These are phyloP conservation scores for Chiloscyllium punctatum DNA, from an alignment of 2,797 vertebrate species.

Conservation along the genomic window DNA sequence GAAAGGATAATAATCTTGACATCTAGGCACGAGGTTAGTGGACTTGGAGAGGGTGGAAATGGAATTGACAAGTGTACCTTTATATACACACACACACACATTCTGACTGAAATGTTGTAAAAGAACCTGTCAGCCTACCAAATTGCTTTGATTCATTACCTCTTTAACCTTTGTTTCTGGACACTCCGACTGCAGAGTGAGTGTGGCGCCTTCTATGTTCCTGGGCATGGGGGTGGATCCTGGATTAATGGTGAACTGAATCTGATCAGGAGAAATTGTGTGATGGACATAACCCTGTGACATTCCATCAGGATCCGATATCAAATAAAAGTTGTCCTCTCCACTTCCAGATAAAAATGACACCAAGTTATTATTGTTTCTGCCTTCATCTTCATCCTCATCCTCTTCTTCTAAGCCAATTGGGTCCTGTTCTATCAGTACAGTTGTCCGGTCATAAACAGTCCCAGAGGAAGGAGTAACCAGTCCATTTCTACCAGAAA, in stretches of 20 bases:
- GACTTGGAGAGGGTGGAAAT: background rate
- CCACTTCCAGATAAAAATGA: slow-evolving; percentile 80
- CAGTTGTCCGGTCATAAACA: slow-evolving; percentile 91
- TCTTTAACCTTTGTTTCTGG: slow-evolving; percentile 94
- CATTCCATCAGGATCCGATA: slow-evolving; percentile 86
- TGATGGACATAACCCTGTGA: slow-evolving; percentile 97
- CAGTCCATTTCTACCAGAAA: slow-evolving; percentile 73
- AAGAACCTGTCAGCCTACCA: background rate
- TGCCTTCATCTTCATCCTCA: slow-evolving; percentile 59
- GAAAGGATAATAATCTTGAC: background rate
- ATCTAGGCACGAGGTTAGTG: background rate
- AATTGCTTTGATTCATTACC: slow-evolving; percentile 58
- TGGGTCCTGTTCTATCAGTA: slow-evolving; percentile 94
- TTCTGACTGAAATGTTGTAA: background rate
- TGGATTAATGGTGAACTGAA: slow-evolving; percentile 95
- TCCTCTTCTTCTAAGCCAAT: slow-evolving; percentile 86
- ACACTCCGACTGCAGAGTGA: slow-evolving; percentile 94
- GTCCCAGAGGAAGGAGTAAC: slow-evolving; percentile 72
- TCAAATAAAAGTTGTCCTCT: slow-evolving; percentile 79
- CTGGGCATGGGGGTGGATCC: slow-evolving; percentile 97
- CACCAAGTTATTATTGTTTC: slow-evolving; percentile 73
- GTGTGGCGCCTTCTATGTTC: slow-evolving; percentile 94
- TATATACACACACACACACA: background rate
- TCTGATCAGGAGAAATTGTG: slow-evolving; percentile 96
- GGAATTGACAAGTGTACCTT: background rate